These are phyloP conservation scores for human (Homo sapiens) DNA, from an alignment of 2,113 vertebrate genomes.

Conservation along the genomic window GRCh38 chr4:101467501-101468000, in stretches of 20 bases:
- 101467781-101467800: background rate
- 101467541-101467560: background rate
- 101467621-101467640: background rate
- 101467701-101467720: background rate
- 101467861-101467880: background rate
- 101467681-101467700: background rate
- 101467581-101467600: background rate
- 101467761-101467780: background rate
- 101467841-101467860: background rate
- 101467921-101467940: background rate
- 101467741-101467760: background rate
- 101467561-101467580: background rate
- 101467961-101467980: background rate
- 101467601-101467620: background rate
- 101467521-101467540: background rate
- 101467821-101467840: background rate
- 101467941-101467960: background rate
- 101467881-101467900: background rate
- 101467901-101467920: background rate
- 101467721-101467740: background rate
- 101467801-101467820: background rate
- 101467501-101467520: background rate
- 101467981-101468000: background rate
- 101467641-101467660: background rate
- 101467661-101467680: background rate